Evolutionary conservation across 1,140 invertebrate species (phyloP), one percentile per base, ranked within the genome.

Genomic region (Drosophila novamexicana): DNA sequence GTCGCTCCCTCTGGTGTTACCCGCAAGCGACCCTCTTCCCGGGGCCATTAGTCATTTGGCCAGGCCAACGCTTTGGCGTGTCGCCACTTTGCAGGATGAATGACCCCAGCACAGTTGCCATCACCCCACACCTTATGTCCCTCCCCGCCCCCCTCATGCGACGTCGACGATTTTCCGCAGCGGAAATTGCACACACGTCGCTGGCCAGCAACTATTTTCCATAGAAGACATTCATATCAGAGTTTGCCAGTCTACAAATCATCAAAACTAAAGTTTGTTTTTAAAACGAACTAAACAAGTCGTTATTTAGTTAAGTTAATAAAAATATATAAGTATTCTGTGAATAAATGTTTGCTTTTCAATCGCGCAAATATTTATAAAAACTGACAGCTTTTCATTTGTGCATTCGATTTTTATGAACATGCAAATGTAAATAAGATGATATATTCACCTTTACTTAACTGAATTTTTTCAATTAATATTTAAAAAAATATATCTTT

Each of bases 31-130:
- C 44, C 7, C 54, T 66, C 44, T 53, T 37, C 44, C 50, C 57
- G 66, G 76, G 34, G 39, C 82, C 79, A 88, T 88, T 88, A 83
- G 83, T 88, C 84, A 88, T 89, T 85, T 85, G 68, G 82, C 68
- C 76, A 65, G 65, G 62, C 57, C 34, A 77, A 37, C 67, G 72
- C 76, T 88, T 84, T 86, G 83, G 83, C 86, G 79, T 88, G 83
- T 88, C 84, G 79, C 83, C 83, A 88, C 83, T 88, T 89, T 89
- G 80, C 83, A 88, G 83, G 83, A 88, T 88, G 84, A 89, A 88
- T 88, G 83, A 88, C 83, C 83, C 75, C 82, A 63, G 72, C 71
- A 73, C 68, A 85, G 81, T 72, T 53, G 57, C 49, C 78, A 58
- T 29, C 54, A 16, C 53, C 62, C 22, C 5, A 49, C 47, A 12